Evolutionary conservation across 2,888 invertebrate genomes (phyloP).

Genomic region (Temnothorax rugatulus): DNA sequence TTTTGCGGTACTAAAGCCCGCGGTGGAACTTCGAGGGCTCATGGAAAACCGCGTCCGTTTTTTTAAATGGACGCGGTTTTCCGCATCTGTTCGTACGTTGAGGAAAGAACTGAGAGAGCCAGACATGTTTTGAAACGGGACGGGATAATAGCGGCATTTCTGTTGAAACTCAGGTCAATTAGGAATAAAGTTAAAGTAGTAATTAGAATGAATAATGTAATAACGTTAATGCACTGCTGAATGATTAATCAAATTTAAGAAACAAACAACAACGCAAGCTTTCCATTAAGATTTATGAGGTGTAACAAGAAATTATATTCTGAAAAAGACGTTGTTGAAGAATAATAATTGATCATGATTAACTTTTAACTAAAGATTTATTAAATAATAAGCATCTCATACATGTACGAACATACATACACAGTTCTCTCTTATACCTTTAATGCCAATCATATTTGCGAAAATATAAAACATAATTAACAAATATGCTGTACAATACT

Average conservation of each 20-base stretch:
- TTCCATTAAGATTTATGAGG: neutral
- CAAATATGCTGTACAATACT: neutral
- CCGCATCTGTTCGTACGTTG: neutral
- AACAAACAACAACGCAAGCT: neutral
- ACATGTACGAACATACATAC: neutral
- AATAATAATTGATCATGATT: constrained; percentile 18
- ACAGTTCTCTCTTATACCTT: neutral
- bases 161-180: neutral
- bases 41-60: neutral
- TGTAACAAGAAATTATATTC: constrained; percentile 17
- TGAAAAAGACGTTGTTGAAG: neutral
- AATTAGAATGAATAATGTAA: constrained; percentile 21
- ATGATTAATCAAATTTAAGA: constrained; percentile 34
- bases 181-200: neutral
- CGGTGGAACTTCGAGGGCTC: neutral
- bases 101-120: neutral
- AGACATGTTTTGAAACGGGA: neutral
- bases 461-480: neutral
- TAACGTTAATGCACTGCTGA: neutral
- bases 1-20: neutral
- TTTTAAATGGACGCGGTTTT: neutral
- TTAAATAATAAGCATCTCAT: neutral
- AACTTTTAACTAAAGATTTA: neutral
- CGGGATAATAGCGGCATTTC: neutral
- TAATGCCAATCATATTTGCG: neutral